Evolutionary conservation across 1,140 invertebrate species (phyloP), one percentile per base, ranked within the genome.

Genomic region (Drosophila micromelanica): DNA sequence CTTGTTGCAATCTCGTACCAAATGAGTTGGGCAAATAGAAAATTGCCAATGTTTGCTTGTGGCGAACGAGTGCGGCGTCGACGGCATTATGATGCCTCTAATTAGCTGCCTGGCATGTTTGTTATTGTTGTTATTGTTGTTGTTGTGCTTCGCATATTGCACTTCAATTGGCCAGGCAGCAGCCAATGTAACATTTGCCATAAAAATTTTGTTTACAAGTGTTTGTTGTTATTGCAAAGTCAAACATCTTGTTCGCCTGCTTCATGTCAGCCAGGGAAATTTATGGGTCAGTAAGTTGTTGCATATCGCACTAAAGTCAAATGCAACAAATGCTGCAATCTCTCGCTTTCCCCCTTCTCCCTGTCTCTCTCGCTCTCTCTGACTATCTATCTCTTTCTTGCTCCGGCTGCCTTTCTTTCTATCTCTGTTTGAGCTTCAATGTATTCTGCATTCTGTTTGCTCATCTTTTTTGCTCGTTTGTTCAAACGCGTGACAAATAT

Each of bases 11-110:
- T 89, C 78, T 67, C 79, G 68, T 61, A 52, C 55, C 78, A 68
- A 86, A 89, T 89, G 75, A 89, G 82, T 82, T 82, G 76, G 60
- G 72, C 68, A 86, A 86, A 86, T 86, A 89, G 82, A 87, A 87
- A 86, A 76, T 82, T 89, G 84, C 82, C 57, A 87, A 79, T 86
- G 76, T 76, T 86, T 82, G 43, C 23, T 3, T 49, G 12, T 42
- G 42, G 9, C 30, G 42, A 30, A 13, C 17, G 27, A 12, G 7
- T 15, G 5, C 2, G 27, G 17, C 38, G 48, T 49, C 56, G 52
- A 51, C 49, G 43, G 54, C 78, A 75, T 73, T 78, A 86, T 87
- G 82, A 86, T 82, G 82, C 65, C 84, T 86, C 82, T 86, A 86
- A 86, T 86, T 86, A 86, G 84, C 70, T 81, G 27, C 54, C 35